These are phyloP conservation scores for Odobenus rosmarus DNA, from an alignment of 2,113 vertebrate genomes.

Conservation along the genomic window DNA sequence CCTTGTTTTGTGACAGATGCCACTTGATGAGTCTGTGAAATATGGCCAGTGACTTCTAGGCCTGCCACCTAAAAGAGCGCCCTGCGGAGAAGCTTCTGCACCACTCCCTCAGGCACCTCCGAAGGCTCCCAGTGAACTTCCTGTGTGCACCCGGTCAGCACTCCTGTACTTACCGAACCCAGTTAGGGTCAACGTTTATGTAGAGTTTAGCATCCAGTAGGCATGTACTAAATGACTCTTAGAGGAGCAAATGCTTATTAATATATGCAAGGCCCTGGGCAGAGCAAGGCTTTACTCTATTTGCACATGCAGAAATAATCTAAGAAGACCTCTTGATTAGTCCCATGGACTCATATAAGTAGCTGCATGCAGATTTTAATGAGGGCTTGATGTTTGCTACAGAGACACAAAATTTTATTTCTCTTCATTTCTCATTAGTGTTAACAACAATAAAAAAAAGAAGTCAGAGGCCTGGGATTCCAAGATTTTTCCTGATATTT, in stretches of 20 bases:
- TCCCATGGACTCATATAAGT: not conserved
- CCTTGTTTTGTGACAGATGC: not conserved
- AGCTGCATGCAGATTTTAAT: not conserved
- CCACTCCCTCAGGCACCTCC: fast-evolving
- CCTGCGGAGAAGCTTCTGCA: fast-evolving
- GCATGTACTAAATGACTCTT: not conserved
- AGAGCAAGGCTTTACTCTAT: not conserved
- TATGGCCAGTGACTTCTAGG: not conserved
- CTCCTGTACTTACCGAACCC: not conserved
- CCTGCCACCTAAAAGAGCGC: not conserved
- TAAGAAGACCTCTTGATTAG: not conserved
- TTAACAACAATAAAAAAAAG: not conserved
- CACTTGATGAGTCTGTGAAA: not conserved
- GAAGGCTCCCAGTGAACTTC: not conserved
- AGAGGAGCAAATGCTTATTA: constrained; percentile 7
- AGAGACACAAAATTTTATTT: not conserved
- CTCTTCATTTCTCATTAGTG: constrained; percentile 21
- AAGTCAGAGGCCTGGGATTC: not conserved
- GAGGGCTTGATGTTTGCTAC: not conserved
- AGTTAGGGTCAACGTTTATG: not conserved
- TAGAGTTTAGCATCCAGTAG: not conserved
- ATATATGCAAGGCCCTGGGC: not conserved
- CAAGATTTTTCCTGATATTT: constrained; percentile 22
- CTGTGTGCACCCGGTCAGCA: not conserved
- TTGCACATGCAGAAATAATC: not conserved